Conservation (phyloP, 2,888 invertebrate genomes). For the Erebia ligea region DNA sequence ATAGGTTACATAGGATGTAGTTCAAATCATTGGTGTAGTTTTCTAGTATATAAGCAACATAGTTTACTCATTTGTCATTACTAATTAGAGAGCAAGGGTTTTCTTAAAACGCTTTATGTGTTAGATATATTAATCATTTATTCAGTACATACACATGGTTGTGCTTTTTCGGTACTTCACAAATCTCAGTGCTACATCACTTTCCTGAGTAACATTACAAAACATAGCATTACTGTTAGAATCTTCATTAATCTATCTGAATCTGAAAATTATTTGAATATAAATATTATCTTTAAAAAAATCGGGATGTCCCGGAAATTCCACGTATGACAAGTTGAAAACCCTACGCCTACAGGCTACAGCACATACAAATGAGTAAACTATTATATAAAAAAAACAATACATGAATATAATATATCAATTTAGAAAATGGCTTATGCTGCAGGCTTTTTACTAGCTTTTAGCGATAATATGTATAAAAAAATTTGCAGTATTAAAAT, state of each 20-base stretch:
- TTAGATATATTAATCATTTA: no score
- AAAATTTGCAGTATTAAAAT: background rate
- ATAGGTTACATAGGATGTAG: background rate
- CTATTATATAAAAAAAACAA: background rate
- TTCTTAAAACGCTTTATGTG: background rate
- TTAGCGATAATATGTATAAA: background rate
- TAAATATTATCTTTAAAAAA: background rate
- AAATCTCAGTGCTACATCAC: background rate
- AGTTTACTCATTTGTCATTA: background rate
- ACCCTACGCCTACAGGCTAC: background rate
- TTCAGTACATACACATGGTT: no score
- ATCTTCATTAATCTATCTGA: background rate
- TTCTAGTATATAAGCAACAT: background rate
- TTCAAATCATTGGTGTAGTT: background rate
- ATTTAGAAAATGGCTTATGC: background rate
- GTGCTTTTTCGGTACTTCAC: background rate
- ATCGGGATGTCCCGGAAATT: constrained; percentile 1
- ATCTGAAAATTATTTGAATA: background rate
- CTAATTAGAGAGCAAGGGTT: background rate
- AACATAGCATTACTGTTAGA: background rate
- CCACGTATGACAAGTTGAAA: background rate
- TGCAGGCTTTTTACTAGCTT: background rate
- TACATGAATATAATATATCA: background rate
- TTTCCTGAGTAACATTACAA: background rate
- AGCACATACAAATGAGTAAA: background rate